Conservation (phyloP, 2,797 vertebrate species). For the Pseudochromis fuscus region DNA sequence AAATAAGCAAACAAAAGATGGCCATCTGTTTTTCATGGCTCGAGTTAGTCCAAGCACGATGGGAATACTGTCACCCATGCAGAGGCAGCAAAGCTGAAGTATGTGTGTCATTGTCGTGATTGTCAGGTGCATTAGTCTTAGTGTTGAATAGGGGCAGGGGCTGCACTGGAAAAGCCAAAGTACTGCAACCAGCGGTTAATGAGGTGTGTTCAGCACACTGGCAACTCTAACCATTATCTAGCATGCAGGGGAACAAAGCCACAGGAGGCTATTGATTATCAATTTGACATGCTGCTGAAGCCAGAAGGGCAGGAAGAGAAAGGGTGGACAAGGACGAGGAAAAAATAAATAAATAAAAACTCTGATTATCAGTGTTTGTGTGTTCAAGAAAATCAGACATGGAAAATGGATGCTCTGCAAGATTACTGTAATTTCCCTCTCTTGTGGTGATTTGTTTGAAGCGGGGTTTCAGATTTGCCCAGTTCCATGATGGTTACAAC, state of each 20-base stretch:
- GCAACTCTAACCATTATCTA: slow-evolving; percentile 74
- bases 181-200: slow-evolving; percentile 73
- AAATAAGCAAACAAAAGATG: not conserved
- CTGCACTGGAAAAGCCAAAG: slow-evolving; percentile 56
- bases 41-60: slow-evolving; percentile 14
- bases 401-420: slow-evolving; percentile 23
- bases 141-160: slow-evolving; percentile 54
- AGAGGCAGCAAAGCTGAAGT: slow-evolving; percentile 53
- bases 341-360: not conserved
- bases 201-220: slow-evolving; percentile 73
- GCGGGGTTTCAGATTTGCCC: slow-evolving; percentile 23
- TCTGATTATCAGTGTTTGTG: slow-evolving; percentile 41
- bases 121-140: slow-evolving; percentile 75
- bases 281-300: slow-evolving; percentile 67
- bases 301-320: slow-evolving; percentile 33
- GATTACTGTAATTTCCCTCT: slow-evolving; percentile 48
- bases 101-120: slow-evolving; percentile 64
- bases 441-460: slow-evolving; percentile 41
- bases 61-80: slow-evolving; percentile 9
- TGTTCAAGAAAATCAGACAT: slow-evolving; percentile 26
- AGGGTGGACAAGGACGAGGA: slow-evolving; percentile 30
- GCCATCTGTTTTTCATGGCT: slow-evolving; percentile 13
- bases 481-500: slow-evolving; percentile 10
- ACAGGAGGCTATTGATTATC: slow-evolving; percentile 74
- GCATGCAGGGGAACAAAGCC: slow-evolving; percentile 63